Evolutionary conservation across 2,797 vertebrate genomes (phyloP).

Genomic region (Vespertilio murinus): DNA sequence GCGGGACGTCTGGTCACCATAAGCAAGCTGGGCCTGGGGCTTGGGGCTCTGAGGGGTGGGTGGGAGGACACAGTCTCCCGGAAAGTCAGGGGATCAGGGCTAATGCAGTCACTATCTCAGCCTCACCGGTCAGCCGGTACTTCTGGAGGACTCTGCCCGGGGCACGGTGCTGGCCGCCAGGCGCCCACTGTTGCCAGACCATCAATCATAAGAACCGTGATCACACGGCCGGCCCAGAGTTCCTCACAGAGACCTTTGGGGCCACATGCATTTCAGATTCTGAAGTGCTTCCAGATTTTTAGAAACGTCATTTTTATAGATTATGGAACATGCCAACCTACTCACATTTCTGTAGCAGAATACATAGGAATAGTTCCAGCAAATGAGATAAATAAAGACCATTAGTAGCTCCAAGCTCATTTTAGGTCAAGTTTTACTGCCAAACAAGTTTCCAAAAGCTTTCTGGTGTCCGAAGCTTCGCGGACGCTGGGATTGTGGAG

Average conservation of each 20-base stretch:
- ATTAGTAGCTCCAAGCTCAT: neutral
- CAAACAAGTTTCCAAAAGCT: neutral
- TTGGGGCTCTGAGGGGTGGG: neutral
- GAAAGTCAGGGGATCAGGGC: neutral
- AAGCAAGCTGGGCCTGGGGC: neutral
- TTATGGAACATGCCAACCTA: neutral
- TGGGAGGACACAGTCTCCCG: neutral
- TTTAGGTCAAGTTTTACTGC: neutral
- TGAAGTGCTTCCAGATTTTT: neutral
- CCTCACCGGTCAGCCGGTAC: neutral
- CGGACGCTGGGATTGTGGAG: neutral
- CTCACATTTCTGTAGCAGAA: conserved; percentile 33
- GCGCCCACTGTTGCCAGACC: fast-evolving
- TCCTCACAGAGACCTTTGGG: neutral
- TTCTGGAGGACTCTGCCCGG: neutral
- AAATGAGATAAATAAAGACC: neutral
- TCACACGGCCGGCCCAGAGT: neutral
- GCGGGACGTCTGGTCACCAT: too few relatives aligned
- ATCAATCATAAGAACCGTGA: neutral
- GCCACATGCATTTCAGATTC: neutral
- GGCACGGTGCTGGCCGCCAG: neutral
- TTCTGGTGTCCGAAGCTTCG: neutral
- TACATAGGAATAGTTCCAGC: neutral
- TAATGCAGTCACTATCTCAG: neutral
- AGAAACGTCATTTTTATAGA: neutral